Conservation (phyloP, 2,113 vertebrate species). For the Pachypanchax playfairii region DNA sequence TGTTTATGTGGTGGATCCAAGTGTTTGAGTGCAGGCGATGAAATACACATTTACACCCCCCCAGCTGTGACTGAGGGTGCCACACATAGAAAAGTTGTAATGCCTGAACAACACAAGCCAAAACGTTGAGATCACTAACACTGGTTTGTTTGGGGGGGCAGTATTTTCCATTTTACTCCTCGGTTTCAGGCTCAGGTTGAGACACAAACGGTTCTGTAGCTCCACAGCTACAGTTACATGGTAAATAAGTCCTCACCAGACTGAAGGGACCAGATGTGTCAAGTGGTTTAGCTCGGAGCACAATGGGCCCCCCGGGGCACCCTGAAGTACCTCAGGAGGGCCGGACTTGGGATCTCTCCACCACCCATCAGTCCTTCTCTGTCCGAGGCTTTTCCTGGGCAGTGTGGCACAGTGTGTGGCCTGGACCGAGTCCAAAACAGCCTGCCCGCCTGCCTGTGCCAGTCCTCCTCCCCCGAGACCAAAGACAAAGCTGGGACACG, state of each 20-base stretch:
- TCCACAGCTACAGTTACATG: slow-evolving; percentile 19
- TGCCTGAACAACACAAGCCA: neutral
- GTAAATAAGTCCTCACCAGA: slow-evolving; percentile 35
- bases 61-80: neutral
- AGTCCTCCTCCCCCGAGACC: slow-evolving; percentile 63
- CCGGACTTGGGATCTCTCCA: slow-evolving; percentile 42
- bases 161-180: neutral
- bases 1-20: too few species aligned
- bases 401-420: slow-evolving; percentile 71
- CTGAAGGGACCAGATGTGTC: slow-evolving; percentile 67
- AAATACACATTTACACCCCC: neutral
- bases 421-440: slow-evolving; percentile 75
- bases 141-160: neutral
- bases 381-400: slow-evolving; percentile 71
- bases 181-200: slow-evolving; percentile 20
- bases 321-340: slow-evolving; percentile 46
- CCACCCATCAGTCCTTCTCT: slow-evolving; percentile 34
- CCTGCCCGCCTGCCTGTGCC: slow-evolving; percentile 54
- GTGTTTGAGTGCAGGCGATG: neutral
- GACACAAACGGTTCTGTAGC: slow-evolving; percentile 18
- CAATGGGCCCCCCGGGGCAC: slow-evolving; percentile 45
- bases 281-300: slow-evolving; percentile 46
- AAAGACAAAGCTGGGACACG: slow-evolving; percentile 79
- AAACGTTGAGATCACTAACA: neutral
- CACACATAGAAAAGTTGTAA: neutral